Base-by-base conservation (phyloP, 2,113 vertebrate species). In the Sander lucioperca region DNA sequence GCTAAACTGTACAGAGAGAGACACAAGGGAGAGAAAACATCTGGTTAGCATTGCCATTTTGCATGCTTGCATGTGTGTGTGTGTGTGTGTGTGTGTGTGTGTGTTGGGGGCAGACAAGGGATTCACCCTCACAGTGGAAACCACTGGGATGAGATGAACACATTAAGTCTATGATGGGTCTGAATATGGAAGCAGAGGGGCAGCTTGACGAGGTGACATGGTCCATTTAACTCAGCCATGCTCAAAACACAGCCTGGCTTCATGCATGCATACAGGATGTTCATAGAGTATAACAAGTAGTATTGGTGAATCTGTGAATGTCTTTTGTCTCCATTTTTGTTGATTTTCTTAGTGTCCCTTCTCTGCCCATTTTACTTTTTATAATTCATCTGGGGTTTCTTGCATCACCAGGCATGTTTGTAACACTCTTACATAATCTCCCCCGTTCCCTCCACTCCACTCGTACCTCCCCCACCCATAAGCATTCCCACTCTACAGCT, bases 1-100 rank as follows among this genome's bases (percentile, higher is more conserved):
- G 98, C 97, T 93, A 99, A 96, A 94, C 98, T 99, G 96, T 78
- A 74, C 45, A 56, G 30, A 57, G 27, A 70, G 47, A 45, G n/a
- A 66, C 43, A 76, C 72, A 71, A 21, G 65, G 45, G 59, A 74
- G 51, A 33, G 23, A 84, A 74, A 86, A 81, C 82, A 82, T 88
- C 75, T 84, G 82, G 80, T 92, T 74, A 92, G 75, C 64, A 2
- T 48, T 53, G 56, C 15, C 47, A 70, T 47, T 74, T 80, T 70
- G 86, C 27, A 0, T 76, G 79, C 21, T 33, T 82, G 59, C 36
- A 9, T 57, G 61, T 77, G 59, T 70, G 64, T 61, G 36, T 74
- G 53, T 25, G 67, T 57, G 68, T 56, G 87, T 57, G 59, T 77
- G 58, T 70, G 64, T 61, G 36, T 74, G 53, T 25, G 67, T 57